Base-by-base conservation (phyloP, 2,797 vertebrate species). In the Chaunax sp. region DNA sequence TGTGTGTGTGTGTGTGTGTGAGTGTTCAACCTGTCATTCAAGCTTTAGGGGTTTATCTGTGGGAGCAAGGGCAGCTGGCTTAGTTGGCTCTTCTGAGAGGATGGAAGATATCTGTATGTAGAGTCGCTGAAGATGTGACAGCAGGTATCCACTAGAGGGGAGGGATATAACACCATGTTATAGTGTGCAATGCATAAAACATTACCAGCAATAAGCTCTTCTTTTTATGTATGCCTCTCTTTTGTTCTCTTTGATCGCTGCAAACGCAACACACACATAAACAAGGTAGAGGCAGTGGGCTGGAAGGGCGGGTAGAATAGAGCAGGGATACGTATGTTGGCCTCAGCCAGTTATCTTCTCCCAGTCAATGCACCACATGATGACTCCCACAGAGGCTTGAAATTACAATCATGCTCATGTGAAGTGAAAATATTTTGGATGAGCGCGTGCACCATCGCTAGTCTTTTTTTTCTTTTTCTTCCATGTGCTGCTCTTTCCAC, bases 31-130 rank as follows among this genome's bases (percentile, higher is more conserved):
- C 72, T 83, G 86, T 84, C 87, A 83, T 81, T 89, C 88, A 87
- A 74, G 89, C 90, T 91, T 88, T 87, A 49, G 52, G 53, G 69
- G 75, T 84, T 90, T 92, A 90, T 91, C 86, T 86, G 66, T 59
- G 45, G 58, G 79, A 85, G 84, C 72, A 69, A 84, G 80, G 75
- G 77, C 88, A 85, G 75, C 69, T 69, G 83, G 87, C 78, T 88
- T 77, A 92, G 80, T 72, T 52, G 80, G 63, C 80, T 86, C 69
- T 87, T 75, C 86, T 78, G 76, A 52, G 64, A 79, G 78, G 74
- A 78, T 37, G 54, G 77, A 74, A 78, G 66, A 81, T 89, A 87
- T 88, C 80, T 54, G 78, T 57, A 64, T 54, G 78, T 74, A 77
- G 72, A 80, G 72, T 69, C 59, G 59, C 67, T 64, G 57, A 75